Percentiles rank a stretch among this genome's conserved stretches.
phyloP scores from a whole-genome alignment of 1,140 invertebrate genomes.

The Mycetomoellerius zeteki region DNA sequence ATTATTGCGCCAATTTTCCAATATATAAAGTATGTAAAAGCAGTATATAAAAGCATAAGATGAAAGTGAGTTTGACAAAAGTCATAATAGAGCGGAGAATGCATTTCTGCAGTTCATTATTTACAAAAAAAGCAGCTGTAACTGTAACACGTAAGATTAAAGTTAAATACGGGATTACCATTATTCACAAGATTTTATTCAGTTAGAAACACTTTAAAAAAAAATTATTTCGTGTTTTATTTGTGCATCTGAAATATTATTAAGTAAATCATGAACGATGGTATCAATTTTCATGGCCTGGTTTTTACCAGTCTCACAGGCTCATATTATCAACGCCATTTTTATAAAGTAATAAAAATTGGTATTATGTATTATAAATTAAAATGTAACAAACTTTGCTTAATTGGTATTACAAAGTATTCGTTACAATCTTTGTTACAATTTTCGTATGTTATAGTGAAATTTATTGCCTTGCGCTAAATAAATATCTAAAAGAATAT shows the following conservation, averaged over 20 bases:
- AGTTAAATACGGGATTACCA: background rate
- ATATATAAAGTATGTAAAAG: too few species aligned
- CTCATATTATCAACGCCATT: slow-evolving; percentile 73
- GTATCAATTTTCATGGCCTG: slow-evolving; percentile 71
- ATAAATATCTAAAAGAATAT: too few species aligned
- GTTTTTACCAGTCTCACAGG: slow-evolving; percentile 78
- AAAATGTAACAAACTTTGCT: too few species aligned
- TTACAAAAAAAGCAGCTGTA: slow-evolving; percentile 79
- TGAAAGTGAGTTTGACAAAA: too few species aligned
- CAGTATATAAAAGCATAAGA: too few species aligned
- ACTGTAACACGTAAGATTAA: slow-evolving; percentile 66
- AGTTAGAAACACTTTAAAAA: background rate
- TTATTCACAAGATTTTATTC: background rate
- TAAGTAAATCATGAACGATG: slow-evolving; percentile 77
- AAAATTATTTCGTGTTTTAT: slow-evolving; percentile 68
- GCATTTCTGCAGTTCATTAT: slow-evolving; percentile 74
- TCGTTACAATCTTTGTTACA: too few species aligned
- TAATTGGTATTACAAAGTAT: too few species aligned
- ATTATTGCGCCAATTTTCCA: too few species aligned
- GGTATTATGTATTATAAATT: too few species aligned
- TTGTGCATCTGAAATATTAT: slow-evolving; percentile 72
- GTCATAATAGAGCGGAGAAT: too few species aligned
- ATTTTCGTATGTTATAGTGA: too few species aligned
- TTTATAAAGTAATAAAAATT: slow-evolving; percentile 72
- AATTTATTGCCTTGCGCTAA: too few species aligned